A percentile compares a stretch with the other conserved stretches of the same genome.
These are phyloP conservation scores for Ellobius talpinus DNA, from an alignment of 2,113 vertebrate genomes.

Conservation along the genomic window DNA sequence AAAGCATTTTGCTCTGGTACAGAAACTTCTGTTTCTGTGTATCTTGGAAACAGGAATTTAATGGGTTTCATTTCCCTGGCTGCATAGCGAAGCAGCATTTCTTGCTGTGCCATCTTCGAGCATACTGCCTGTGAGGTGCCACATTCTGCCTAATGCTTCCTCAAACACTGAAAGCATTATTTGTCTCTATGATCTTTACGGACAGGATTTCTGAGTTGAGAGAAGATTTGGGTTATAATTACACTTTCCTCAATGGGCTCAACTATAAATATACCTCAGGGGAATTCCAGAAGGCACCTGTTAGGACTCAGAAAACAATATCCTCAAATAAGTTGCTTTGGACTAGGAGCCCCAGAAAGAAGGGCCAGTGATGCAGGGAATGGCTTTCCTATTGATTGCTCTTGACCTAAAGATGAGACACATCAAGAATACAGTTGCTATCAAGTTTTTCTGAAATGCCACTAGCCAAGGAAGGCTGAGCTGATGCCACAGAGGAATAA, in stretches of 20 bases:
- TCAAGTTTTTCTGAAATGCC: not conserved
- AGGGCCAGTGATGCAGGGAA: no score
- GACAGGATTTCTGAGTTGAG: not conserved
- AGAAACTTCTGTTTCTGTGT: no score
- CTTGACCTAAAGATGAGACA: not conserved
- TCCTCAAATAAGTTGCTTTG: not conserved
- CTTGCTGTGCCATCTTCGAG: fast-evolving
- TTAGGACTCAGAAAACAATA: not conserved
- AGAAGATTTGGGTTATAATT: not conserved
- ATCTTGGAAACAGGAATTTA: fast-evolving
- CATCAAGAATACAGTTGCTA: not conserved
- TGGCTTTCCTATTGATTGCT: not conserved
- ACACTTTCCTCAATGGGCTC: not conserved
- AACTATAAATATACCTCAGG: not conserved
- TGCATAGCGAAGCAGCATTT: fast-evolving
- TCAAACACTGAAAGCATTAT: not conserved
- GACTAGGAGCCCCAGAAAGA: not conserved
- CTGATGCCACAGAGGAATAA: not conserved
- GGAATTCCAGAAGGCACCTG: not conserved
- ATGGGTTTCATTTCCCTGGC: not conserved
- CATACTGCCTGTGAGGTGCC: fast-evolving
- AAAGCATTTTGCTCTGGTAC: not conserved
- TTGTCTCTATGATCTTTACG: not conserved
- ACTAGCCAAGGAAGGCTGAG: not conserved
- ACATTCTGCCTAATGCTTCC: not conserved